Conservation (phyloP, 2,888 invertebrate species). For the Protodeltote pygarga region DNA sequence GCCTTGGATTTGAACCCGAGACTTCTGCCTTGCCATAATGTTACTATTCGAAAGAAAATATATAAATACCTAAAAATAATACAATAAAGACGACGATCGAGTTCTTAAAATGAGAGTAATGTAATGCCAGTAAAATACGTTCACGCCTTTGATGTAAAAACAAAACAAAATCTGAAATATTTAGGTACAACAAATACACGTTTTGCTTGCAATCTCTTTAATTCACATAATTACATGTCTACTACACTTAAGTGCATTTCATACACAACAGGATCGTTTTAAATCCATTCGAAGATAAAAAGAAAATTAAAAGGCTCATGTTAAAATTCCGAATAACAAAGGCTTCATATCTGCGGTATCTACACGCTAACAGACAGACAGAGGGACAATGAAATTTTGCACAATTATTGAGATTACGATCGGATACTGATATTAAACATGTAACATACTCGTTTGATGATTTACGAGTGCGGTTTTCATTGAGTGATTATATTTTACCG, state of each 20-base stretch:
- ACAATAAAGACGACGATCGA: no score
- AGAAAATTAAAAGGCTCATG: conserved; percentile 37
- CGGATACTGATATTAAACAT: conserved; percentile 68
- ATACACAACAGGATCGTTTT: conserved; percentile 18
- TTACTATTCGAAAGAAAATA: no score
- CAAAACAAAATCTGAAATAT: background rate
- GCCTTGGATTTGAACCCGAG: no score
- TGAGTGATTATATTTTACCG: conserved; percentile 56
- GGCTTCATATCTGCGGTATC: conserved; percentile 48
- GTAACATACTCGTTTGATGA: conserved; percentile 47
- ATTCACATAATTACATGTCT: conserved; percentile 3
- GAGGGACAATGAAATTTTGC: conserved; percentile 75
- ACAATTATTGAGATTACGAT: conserved; percentile 79
- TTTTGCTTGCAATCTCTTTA: background rate
- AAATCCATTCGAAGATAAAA: conserved; percentile 39
- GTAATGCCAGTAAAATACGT: no score
- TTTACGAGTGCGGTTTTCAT: conserved; percentile 38
- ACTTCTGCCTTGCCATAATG: no score
- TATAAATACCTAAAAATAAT: background rate
- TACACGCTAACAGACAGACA: conserved; percentile 63
- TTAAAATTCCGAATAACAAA: conserved; percentile 40
- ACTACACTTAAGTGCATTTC: conserved; percentile 23
- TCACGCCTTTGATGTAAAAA: background rate
- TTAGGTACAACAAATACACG: background rate
- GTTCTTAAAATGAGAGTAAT: no score